These are phyloP conservation scores for Toxostoma redivivum DNA, from an alignment of 2,113 vertebrate genomes.

Conservation along the genomic window DNA sequence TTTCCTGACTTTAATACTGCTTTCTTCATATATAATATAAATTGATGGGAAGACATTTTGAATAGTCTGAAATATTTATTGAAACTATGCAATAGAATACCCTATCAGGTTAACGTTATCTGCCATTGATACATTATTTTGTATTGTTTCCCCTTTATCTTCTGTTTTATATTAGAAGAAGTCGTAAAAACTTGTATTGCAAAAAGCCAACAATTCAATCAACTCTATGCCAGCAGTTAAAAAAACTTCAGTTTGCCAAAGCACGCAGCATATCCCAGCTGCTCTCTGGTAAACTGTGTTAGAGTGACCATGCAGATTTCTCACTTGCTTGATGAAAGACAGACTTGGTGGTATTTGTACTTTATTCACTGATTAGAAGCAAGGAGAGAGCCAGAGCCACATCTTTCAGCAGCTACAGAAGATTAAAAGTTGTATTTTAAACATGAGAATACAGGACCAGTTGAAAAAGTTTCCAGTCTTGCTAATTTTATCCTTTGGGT, in stretches of 20 bases:
- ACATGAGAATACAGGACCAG: neutral
- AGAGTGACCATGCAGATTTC: slow-evolving; percentile 15
- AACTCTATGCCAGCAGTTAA: neutral
- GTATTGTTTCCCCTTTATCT: slow-evolving; percentile 6
- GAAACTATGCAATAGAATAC: neutral
- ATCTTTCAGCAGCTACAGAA: slow-evolving; percentile 11
- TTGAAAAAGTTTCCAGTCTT: neutral
- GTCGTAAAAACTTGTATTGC: slow-evolving; percentile 30
- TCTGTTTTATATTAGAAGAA: slow-evolving; percentile 39
- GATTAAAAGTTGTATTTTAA: slow-evolving; percentile 6
- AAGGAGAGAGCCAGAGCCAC: neutral
- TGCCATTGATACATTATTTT: neutral
- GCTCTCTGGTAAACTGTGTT: slow-evolving; percentile 7
- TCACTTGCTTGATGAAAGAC: slow-evolving; percentile 41
- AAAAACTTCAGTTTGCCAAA: neutral
- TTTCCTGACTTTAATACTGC: neutral
- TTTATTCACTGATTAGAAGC: slow-evolving; percentile 16
- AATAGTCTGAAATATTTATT: neutral
- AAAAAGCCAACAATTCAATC: slow-evolving; percentile 35
- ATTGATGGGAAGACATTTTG: neutral
- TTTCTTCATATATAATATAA: neutral
- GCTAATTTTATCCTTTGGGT: neutral
- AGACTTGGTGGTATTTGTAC: slow-evolving; percentile 24
- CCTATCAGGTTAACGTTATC: neutral
- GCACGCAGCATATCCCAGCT: slow-evolving; percentile 36